Evolutionary conservation across 2,797 vertebrate genomes (phyloP), one percentile per base, ranked within the genome.

Genomic region (Acanthurus tractus): DNA sequence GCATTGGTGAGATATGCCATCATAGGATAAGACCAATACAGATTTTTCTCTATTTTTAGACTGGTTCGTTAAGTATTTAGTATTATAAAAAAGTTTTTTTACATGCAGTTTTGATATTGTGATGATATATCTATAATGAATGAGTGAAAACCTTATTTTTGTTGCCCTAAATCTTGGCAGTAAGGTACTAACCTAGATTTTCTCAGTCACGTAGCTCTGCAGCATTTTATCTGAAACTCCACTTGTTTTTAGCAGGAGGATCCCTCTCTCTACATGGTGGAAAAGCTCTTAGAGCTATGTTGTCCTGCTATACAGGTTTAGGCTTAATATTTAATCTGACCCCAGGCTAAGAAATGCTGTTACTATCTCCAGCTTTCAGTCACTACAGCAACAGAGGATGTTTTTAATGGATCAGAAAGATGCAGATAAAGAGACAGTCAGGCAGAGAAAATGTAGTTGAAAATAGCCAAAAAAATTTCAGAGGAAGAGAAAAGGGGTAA

Each of bases 251-350:
- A 67, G 53, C 17, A 25, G 34, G 12, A 72, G 42, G 17, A 74
- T 52, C 4, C 10, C 11, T 38, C 25, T 68, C n/a, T 68, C 17
- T 29, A 23, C 34, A 29, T 57, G 18, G 18, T 65, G 45, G 74
- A 48, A 72, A 61, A 20, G 20, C 55, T 76, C 49, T 70, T 8
- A 18, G 38, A 70, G 68, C 12, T 66, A 46, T 66, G 13, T 74
- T 67, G 25, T 70, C 48, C n/a, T 34, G 42, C 50, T 58, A 42
- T 1, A 70, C 53, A 58, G 61, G 10, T 64, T 76, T 70, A 6
- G 22, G 36, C 13, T 81, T 45, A 63, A 83, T 76, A 85, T 79
- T 84, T 82, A 74, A 84, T 81, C 14, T 57, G 40, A 76, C 71
- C 36, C 11, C 1, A 69, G 70, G 77, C 58, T 61, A 23, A 23